phyloP scores from a whole-genome alignment of 1,140 invertebrate species.

The Solenopsis fugax region DNA sequence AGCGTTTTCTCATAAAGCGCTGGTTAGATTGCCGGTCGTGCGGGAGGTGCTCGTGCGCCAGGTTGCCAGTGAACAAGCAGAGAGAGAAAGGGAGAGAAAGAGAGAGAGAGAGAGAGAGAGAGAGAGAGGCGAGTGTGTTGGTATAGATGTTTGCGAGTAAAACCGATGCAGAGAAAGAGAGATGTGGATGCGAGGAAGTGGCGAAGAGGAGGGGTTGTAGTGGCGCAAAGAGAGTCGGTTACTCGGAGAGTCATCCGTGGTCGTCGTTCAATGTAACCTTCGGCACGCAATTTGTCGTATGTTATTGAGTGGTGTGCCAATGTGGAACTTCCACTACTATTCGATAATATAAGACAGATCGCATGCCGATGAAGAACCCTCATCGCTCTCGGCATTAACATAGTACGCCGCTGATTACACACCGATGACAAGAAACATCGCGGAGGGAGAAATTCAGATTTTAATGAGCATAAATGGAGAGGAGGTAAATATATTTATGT shows the following conservation, averaged over 20 bases:
- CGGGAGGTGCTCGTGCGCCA: constrained; percentile 58
- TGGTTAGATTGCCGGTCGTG: constrained; percentile 67
- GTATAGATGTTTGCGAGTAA: constrained; percentile 9
- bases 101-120: background rate
- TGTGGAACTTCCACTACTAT: constrained; percentile 34
- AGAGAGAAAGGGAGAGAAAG: constrained; percentile 20
- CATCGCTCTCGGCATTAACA: constrained; percentile 62
- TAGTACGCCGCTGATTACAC: constrained; percentile 53
- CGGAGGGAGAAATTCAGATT: too few species aligned
- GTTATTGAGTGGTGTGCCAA: constrained; percentile 75
- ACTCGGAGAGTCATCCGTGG: constrained; percentile 36
- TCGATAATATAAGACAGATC: too few species aligned
- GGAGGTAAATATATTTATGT: too few species aligned
- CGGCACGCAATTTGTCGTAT: constrained; percentile 81
- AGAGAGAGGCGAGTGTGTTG: background rate
- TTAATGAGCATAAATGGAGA: too few species aligned
- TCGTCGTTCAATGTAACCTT: constrained; percentile 81
- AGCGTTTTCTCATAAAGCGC: constrained; percentile 81
- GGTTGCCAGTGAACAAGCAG: constrained; percentile 32
- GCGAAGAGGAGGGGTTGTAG: background rate
- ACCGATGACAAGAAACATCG: too few species aligned
- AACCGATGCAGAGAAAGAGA: constrained; percentile 3
- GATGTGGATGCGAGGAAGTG: background rate
- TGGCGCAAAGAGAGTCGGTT: constrained; percentile 59
- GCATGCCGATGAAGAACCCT: constrained; percentile 72